Evolutionary conservation across 1,140 invertebrate genomes (phyloP), one percentile per base, ranked within the genome.

Genomic region (Zaprionus camerounensis): DNA sequence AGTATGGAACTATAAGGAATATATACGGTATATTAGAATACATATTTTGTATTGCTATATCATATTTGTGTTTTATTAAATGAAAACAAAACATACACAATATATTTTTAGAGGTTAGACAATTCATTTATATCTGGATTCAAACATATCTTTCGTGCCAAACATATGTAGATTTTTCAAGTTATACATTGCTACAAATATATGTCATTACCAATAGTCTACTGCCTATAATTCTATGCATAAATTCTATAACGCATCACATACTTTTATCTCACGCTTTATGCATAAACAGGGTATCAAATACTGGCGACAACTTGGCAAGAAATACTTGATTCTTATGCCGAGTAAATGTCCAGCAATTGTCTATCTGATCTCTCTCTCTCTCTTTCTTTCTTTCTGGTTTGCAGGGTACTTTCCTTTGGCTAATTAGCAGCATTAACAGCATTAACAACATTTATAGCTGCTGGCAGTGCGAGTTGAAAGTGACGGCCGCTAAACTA

Each of bases 391-490:
- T 5, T 41, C 38, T 41, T 2, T 41, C 41, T 46, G 15, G 38
- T 53, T 20, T 38, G 36, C 28, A 61, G 46, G 71, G 36, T 51
- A 51, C 76, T 82, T 69, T 65, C 36, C 78, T 77, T 66, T 65
- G 70, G 82, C 72, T 86, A 86, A 86, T 86, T 86, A 86, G 70
- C 80, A 63, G 70, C 53, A 80, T 64, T 71, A 71, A 63, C 65
- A 68, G 46, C 17, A 86, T 86, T 86, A 86, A 67, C 80, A 63
- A 70, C 53, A 80, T 71, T 71, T 64, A 66, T 62, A 66, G 73
- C 61, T 77, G 73, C 61, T 77, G 74, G 66, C 69, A 64, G 55
- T 17, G 41, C 36, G 49, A 71, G 72, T 53, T 68, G 44, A 67
- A 77, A 62, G 74, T 64, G 61, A 66, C 51, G 38, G 67, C 44